A percentile compares a stretch with the other conserved stretches of the same genome.
Evolutionary conservation across 2,888 invertebrate species (phyloP).

Genomic region (Catonia carolina): DNA sequence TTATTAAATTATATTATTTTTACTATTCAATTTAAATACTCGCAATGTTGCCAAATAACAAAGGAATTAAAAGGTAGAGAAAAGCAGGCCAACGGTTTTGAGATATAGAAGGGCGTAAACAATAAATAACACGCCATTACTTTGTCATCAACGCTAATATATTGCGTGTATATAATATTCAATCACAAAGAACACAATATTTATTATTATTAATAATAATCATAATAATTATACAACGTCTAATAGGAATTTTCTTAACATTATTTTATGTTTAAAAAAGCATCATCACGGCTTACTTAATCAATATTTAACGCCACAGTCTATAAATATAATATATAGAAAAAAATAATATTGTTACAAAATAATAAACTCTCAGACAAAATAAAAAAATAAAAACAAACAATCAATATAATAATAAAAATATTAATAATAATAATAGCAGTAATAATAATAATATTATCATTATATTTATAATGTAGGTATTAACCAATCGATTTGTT

Average conservation of each 20-base stretch:
- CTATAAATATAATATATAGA: slow-evolving; percentile 28
- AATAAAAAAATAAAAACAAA: slow-evolving; percentile 35
- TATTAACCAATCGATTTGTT: too few relatives aligned
- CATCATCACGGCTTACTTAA: slow-evolving; percentile 32
- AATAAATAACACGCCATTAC: slow-evolving; percentile 19
- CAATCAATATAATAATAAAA: slow-evolving; percentile 29
- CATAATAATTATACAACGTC: slow-evolving; percentile 35
- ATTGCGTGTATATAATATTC: slow-evolving; percentile 18
- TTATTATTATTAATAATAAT: slow-evolving; percentile 22
- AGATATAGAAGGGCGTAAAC: slow-evolving; percentile 6
- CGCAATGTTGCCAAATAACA: slow-evolving; percentile 32
- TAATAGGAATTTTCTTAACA: slow-evolving; percentile 36
- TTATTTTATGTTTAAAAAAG: slow-evolving; percentile 30
- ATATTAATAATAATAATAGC: slow-evolving; percentile 31
- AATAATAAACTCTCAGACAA: slow-evolving; percentile 35
- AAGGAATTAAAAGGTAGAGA: slow-evolving; percentile 5
- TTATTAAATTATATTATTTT: neutral
- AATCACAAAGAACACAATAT: slow-evolving; percentile 23
- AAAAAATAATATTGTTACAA: slow-evolving; percentile 29
- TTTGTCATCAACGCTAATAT: slow-evolving; percentile 34
- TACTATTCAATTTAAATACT: slow-evolving; percentile 26
- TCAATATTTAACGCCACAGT: slow-evolving; percentile 30
- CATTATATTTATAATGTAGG: too few relatives aligned
- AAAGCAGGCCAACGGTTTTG: slow-evolving; percentile 11
- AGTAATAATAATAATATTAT: slow-evolving; percentile 16